Evolutionary conservation across 1,140 invertebrate species (phyloP), one percentile per base, ranked within the genome.

Genomic region (Bactericera cockerelli): DNA sequence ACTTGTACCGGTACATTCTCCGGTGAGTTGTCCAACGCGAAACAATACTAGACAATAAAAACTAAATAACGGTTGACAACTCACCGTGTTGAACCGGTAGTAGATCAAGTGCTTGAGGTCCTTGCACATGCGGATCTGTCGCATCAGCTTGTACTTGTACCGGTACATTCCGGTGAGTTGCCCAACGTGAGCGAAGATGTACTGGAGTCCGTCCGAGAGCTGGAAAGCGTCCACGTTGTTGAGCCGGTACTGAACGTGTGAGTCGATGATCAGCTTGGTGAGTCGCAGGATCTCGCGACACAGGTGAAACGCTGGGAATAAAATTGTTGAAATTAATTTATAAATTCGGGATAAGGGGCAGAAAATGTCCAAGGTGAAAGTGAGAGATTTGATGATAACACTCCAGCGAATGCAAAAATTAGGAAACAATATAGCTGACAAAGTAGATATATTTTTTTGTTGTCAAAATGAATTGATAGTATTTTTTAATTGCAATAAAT

Each of bases 181-280:
- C 10, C 97, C 97, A 25, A 99, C 96, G 70, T 99, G 97, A 19
- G 96, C 93, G 75, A 99, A 99, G 42, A 98, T 94, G 69, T 99
- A 99, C 71, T 99, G 97, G n/a, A 99, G 72, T 24, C 97, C 97
- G 76, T 99, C 97, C 14, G 97, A 84, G 39, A 99, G 74, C 78
- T 99, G 91, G 73, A 98, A 99, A 10, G 97, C 97, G 74, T 99
- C 97, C 11, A 99, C 94, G 69, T 99, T 99, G 70, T 99, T 99
- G 31, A 99, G 74, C 24, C 97, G 82, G 73, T 99, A 99, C 71
- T 99, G 97, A 1, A 99, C 97, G 72, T 99, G 96, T 0, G 93
- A 96, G 74, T 99, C 97, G 55, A 99, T 93, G 8, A 99, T 93
- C 0, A 99, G 75, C 72, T 99, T 99, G 0, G 97, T 99, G 58